phyloP scores from a whole-genome alignment of 2,113 vertebrate genomes.

The Thermophis baileyi region DNA sequence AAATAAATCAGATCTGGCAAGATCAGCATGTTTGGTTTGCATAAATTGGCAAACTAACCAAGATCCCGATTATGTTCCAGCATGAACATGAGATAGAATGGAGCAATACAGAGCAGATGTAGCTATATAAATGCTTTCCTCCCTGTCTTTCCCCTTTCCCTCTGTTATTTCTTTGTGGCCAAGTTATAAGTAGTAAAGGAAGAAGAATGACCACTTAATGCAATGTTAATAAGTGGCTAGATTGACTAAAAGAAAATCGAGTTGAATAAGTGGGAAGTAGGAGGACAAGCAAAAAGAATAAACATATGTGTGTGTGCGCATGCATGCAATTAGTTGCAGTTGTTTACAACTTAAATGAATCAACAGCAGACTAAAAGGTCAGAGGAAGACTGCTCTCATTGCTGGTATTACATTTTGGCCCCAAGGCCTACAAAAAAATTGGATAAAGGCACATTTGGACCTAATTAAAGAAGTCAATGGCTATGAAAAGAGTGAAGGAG shows the following conservation, averaged over 20 bases:
- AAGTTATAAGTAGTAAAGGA: background rate
- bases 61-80: background rate
- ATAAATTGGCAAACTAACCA: background rate
- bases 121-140: background rate
- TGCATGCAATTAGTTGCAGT: conserved; percentile 22
- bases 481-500: conserved; percentile 37
- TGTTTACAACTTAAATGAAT: conserved; percentile 44
- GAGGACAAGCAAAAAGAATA: conserved; percentile 14
- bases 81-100: background rate
- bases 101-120: background rate
- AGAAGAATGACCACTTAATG: background rate
- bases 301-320: background rate
- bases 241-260: background rate
- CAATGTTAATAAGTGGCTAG: background rate
- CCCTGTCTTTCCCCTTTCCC: background rate
- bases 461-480: background rate
- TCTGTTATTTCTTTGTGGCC: background rate
- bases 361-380: conserved; percentile 35
- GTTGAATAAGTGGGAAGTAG: background rate
- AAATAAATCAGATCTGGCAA: background rate
- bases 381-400: conserved; percentile 35
- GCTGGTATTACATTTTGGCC: conserved; percentile 28
- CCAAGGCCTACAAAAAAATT: conserved; percentile 24
- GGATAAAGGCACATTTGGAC: conserved; percentile 10
- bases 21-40: background rate